Evolutionary conservation across 2,797 vertebrate genomes (phyloP), one percentile per base, ranked within the genome.

Genomic region (Sphenodon punctatus): DNA sequence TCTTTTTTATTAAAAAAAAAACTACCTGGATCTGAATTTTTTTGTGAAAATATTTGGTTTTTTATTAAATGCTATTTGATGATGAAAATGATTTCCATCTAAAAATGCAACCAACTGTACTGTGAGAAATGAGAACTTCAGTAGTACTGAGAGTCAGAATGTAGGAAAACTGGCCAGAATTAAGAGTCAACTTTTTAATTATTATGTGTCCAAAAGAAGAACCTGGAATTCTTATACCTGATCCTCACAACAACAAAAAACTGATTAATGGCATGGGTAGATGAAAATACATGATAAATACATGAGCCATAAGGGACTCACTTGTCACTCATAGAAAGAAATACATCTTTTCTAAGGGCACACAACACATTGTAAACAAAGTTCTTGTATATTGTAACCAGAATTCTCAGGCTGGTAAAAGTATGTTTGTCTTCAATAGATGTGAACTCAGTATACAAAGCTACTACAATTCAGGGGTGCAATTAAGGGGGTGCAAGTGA

Each of bases 361-460:
- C 56, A 19, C 19, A 56, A 56, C 30, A 56, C 53, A 49, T 13
- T n/a, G 46, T 45, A 13, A 4, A 25, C 49, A n/a, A 49, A 49
- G 27, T 49, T 48, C 48, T n/a, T n/a, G n/a, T n/a, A 49, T 56
- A 56, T 30, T 56, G 30, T 56, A 66, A 38, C 1, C 11, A 36
- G 2, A 51, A 65, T 84, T 81, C 45, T 51, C 30, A 51, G 51
- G 55, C 79, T 86, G 23, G 6, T 11, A 53, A 55, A 58, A 66
- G 25, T 45, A 7, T 5, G n/a, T 73, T 58, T 5, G 1, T 70
- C 85, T 67, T 68, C 72, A 59, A 27, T 41, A 71, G 27, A 15
- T 46, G 80, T 12, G 30, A 34, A 80, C 39, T 4, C 27, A 73
- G 65, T 19, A 27, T 84, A 36, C 23, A 48, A 72, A 80, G 38